phyloP scores from a whole-genome alignment of 2,797 vertebrate genomes.

The Tiaroga cobitis region DNA sequence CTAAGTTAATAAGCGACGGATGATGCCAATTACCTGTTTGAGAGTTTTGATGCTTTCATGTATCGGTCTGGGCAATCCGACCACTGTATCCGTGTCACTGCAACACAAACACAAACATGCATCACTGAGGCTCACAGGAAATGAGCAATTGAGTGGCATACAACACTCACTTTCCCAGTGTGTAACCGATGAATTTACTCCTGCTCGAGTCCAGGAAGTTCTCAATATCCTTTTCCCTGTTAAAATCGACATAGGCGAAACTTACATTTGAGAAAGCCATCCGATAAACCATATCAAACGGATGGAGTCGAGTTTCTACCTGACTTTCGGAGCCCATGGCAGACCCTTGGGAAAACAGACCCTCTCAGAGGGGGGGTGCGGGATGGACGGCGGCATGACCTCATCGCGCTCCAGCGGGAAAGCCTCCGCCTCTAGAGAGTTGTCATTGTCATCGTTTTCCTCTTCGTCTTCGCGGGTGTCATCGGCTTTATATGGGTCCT shows the following conservation, averaged over 20 bases:
- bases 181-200: slow-evolving; percentile 99
- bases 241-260: slow-evolving; percentile 8
- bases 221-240: slow-evolving; percentile 98
- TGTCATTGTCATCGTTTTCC: slow-evolving; percentile 94
- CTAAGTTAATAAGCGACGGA: background rate
- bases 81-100: slow-evolving; percentile 96
- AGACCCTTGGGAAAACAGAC: slow-evolving; percentile 94
- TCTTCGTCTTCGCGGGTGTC: slow-evolving; percentile 95
- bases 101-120: slow-evolving; percentile 22
- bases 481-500: slow-evolving; percentile 95
- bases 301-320: slow-evolving; percentile 73
- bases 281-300: background rate
- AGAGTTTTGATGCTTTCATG: slow-evolving; percentile 97
- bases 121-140: background rate
- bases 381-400: slow-evolving; percentile 91
- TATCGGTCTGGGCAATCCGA: slow-evolving; percentile 95
- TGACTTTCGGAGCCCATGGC: slow-evolving; percentile 98
- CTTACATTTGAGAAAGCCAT: background rate
- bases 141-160: background rate
- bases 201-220: slow-evolving; percentile 97
- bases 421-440: slow-evolving; percentile 89
- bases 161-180: slow-evolving; percentile 87
- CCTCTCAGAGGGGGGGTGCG: slow-evolving; percentile 89
- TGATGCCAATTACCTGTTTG: slow-evolving; percentile 83
- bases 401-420: slow-evolving; percentile 95